Base-by-base conservation (phyloP, 1,140 invertebrate genomes). In the Pectinophora gossypiella region DNA sequence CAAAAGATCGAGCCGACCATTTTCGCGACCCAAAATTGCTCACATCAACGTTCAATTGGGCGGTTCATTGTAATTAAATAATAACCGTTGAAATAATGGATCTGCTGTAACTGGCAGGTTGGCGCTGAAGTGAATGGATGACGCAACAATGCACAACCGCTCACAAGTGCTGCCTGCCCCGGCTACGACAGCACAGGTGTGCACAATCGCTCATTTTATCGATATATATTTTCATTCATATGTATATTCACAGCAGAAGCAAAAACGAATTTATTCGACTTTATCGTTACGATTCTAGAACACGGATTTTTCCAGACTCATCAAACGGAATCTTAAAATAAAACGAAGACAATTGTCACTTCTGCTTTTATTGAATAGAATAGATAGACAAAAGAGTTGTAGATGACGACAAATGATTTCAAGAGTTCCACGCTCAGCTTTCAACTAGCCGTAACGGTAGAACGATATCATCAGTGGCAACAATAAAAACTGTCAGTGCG, bases 61-160 rank as follows among this genome's bases (percentile, higher is more conserved):
- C 48, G 23, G 19, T 51, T 51, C 19, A 52, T 38, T 54, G 19
- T 56, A 61, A 61, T 61, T 56, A 56, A 61, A 61, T 61, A 56
- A 60, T 60, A 52, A 52, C 40, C 27, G 44, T 48, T 50, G 51
- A 22, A 50, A 52, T 52, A 59, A 59, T 59, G 52, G 52, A 47
- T 51, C 20, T 44, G 23, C 42, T 38, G 53, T 48, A 52, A 52
- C 48, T 51, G 40, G 47, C 27, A n/a, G n/a, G n/a, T n/a, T n/a
- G n/a, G 35, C 27, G 51, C 35, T 43, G 43, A 42, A 59, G 62
- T 74, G 64, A 72, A 72, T 68, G 64, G 61, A 45, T 79, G 68
- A 76, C 67, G 72, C 61, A 76, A 79, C 63, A 61, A 61, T 63
- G 62, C 10, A 12, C 36, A n/a, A n/a, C n/a, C n/a, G n/a, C n/a